Percentiles rank a stretch among this genome's conserved stretches.
Evolutionary conservation across 2,888 invertebrate genomes (phyloP).

Genomic region (Crossocerus cetratus): DNA sequence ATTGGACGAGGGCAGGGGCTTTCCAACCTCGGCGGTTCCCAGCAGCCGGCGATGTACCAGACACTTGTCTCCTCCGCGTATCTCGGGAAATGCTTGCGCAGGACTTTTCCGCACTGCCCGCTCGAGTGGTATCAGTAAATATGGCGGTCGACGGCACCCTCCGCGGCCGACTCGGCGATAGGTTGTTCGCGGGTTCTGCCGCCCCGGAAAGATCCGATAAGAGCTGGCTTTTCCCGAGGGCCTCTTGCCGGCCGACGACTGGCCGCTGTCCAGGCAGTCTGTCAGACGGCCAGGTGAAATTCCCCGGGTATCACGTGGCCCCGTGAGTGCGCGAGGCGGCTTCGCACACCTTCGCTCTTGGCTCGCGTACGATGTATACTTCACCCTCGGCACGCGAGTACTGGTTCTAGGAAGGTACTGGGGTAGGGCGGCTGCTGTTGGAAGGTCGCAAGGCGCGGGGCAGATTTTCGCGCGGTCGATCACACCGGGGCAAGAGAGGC

Average conservation of each 20-base stretch:
- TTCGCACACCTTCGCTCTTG: not conserved
- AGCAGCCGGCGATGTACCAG: constrained; percentile 9
- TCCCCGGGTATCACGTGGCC: constrained; percentile 17
- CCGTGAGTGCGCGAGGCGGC: constrained; percentile 9
- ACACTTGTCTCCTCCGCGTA: too few species aligned
- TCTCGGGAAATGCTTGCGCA: not conserved
- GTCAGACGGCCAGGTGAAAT: constrained; percentile 15
- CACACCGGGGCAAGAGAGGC: not conserved
- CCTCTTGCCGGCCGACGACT: not conserved
- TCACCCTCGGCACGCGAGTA: too few species aligned
- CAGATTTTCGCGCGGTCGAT: not conserved
- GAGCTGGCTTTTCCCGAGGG: not conserved
- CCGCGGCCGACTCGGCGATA: constrained; percentile 39
- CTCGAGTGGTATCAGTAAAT: constrained; percentile 44
- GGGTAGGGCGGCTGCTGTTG: too few species aligned
- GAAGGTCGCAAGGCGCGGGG: not conserved
- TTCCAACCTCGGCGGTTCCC: constrained; percentile 22
- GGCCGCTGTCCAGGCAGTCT: not conserved
- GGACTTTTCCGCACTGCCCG: constrained; percentile 32
- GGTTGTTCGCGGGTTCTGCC: constrained; percentile 17
- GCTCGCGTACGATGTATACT: too few species aligned
- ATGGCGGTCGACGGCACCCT: constrained; percentile 53
- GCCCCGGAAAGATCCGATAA: constrained; percentile 20
- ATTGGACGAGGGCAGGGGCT: constrained; percentile 15
- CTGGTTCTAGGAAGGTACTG: too few species aligned